Evolutionary conservation across 2,797 vertebrate genomes (phyloP).

Genomic region (Gallinago nigripennis): DNA sequence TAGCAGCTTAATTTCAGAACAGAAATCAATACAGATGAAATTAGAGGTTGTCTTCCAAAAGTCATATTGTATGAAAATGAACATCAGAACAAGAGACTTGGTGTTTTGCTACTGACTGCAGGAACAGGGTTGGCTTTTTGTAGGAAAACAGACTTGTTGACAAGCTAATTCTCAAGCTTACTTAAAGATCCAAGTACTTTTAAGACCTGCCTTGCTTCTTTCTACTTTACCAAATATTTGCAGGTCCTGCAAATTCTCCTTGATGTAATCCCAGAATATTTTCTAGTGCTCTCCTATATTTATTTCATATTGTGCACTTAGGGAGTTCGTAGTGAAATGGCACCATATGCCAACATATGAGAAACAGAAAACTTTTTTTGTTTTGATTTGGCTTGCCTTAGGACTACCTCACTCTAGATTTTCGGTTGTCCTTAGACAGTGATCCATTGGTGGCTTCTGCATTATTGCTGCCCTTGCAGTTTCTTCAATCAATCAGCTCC

Average conservation of each 20-base stretch:
- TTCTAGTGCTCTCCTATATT: background rate
- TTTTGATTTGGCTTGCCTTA: background rate
- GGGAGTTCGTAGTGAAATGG: background rate
- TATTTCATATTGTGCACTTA: background rate
- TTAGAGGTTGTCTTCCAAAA: background rate
- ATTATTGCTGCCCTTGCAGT: background rate
- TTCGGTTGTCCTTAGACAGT: background rate
- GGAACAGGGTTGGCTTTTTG: background rate
- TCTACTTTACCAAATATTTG: background rate
- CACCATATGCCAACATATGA: background rate
- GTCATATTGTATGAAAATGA: background rate
- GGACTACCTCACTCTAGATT: background rate
- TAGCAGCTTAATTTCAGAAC: background rate
- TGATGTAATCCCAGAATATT: background rate
- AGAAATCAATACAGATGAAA: background rate
- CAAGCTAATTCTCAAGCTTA: background rate
- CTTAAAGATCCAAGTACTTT: background rate
- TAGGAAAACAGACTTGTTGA: background rate
- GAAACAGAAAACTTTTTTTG: background rate
- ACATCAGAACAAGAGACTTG: background rate
- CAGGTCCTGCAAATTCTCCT: background rate
- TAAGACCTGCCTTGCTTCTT: background rate
- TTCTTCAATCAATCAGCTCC: background rate
- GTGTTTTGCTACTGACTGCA: background rate
- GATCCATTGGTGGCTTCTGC: background rate